Evolutionary conservation across 2,113 vertebrate species (phyloP), one percentile per base, ranked within the genome.

Genomic region (Alexandromys fortis): DNA sequence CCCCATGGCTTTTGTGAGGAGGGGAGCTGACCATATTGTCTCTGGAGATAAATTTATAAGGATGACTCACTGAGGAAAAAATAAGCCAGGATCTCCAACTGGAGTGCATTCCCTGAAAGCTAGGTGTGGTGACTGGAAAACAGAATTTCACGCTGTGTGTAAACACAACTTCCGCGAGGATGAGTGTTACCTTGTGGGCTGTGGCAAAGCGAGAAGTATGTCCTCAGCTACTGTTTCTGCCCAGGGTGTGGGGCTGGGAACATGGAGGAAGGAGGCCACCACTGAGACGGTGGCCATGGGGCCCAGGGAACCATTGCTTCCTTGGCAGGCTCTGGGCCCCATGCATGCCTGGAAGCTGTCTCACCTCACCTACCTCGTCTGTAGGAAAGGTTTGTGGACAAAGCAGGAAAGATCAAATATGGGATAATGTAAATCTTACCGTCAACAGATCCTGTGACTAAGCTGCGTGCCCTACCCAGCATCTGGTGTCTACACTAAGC

Each of bases 51-150:
- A 81, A 67, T 89, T 65, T 89, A 30, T 96, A 67, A 92, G 38
- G 93, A 81, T 95, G 91, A 92, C 78, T 86, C 76, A 95, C 17
- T 93, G 67, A 33, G 73, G 26, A 52, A 82, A 95, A 95, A 42
- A 58, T 61, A 92, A 96, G 77, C 75, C 73, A 94, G 28, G 52
- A 33, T 81, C 67, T 91, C 42, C 70, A 82, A 88, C 78, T 49
- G 22, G 82, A 92, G 33, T 61, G 38, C 87, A 73, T 92, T 92
- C 42, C 89, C 91, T 95, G 70, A 93, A 96, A 97, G 65, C 67
- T 86, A 91, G 58, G 45, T 93, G 16, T 22, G 13, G 70, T 96
- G 52, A 91, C 10, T 86, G 73, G 77, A 88, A 96, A 93, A 89
- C 78, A 78, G 35, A 93, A 92, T 88, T 90, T 90, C 77, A 83